Base-by-base conservation (phyloP, 2,888 invertebrate genomes). In the Drosophila tanythrix region DNA sequence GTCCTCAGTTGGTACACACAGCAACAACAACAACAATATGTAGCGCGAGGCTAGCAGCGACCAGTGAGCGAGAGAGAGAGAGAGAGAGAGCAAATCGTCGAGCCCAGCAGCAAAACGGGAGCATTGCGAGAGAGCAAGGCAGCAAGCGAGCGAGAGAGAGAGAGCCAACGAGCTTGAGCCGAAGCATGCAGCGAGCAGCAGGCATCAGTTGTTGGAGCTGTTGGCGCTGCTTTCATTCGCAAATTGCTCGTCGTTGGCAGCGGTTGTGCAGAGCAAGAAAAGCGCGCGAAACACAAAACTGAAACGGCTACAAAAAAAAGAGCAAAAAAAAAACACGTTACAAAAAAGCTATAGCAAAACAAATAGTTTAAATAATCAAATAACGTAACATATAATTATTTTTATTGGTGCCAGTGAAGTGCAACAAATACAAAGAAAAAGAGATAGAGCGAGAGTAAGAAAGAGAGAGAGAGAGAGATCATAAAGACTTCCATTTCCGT, bases 1-100 rank as follows among this genome's bases (percentile, higher is more conserved):
- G 93, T 92, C 92, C 92, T 92, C 93, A 91, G 91, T 92, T 92
- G 91, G 87, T 90, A 91, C 92, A 92, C 88, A 92, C 90, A 86
- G 83, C 83, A 36, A 35, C 21, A 53, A 91, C 81, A 88, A 83
- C 81, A 83, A 75, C 83, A 89, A 81, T 84, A 91, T 88, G 86
- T 91, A 83, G 91, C 91, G 89, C 92, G 92, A 91, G 91, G 91
- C 90, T 91, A 91, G 79, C 87, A 79, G 85, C 87, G 40, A 69
- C 63, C 50, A 62, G 36, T 51, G 56, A 57, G 53, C 46, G 65
- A 61, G 59, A 52, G 51, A 53, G 62, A 61, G 50, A 46, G 27
- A 48, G 48, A 29, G 48, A 31, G 31, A 35, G 53, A 53, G 84
- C 85, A 35, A 69, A 46, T 4, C 15, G 21, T 27, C 53, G 56